Evolutionary conservation across 1,140 invertebrate genomes (phyloP).

Genomic region (Meloidogyne chitwoodi): DNA sequence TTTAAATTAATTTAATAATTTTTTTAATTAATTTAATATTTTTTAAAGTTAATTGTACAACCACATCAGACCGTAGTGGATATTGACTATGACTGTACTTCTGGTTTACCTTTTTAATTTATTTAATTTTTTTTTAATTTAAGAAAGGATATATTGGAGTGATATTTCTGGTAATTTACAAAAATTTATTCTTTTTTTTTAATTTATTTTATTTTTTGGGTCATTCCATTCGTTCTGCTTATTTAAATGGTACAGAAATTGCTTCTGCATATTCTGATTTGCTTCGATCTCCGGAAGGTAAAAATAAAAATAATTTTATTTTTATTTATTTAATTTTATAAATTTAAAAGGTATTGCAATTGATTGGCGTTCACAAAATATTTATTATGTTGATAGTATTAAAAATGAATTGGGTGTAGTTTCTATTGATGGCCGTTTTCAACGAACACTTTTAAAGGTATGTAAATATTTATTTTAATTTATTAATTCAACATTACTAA

Average conservation of each 20-base stretch:
- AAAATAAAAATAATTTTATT: background rate
- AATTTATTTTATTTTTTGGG: slow-evolving; percentile 22
- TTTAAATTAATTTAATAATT: background rate
- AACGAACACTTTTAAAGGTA: slow-evolving; percentile 73
- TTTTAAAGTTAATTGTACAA: slow-evolving; percentile 47
- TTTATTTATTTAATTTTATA: background rate
- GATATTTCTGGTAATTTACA: slow-evolving; percentile 60
- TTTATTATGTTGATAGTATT: slow-evolving; percentile 92
- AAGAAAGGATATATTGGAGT: slow-evolving; percentile 62
- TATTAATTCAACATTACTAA: too few species aligned
- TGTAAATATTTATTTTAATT: too few species aligned
- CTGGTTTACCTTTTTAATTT: background rate
- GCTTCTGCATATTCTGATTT: slow-evolving; percentile 32
- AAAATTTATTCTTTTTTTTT: background rate
- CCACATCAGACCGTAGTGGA: slow-evolving; percentile 62
- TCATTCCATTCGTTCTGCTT: slow-evolving; percentile 47
- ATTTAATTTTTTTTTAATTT: background rate
- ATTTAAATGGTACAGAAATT: slow-evolving; percentile 53
- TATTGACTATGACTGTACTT: slow-evolving; percentile 62
- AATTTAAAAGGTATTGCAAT: slow-evolving; percentile 78
- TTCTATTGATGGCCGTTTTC: slow-evolving; percentile 71
- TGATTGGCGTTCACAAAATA: slow-evolving; percentile 82
- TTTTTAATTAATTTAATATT: background rate
- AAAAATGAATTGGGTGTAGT: slow-evolving; percentile 84
- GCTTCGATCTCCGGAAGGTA: slow-evolving; percentile 72